phyloP scores from a whole-genome alignment of 2,113 vertebrate species.

The Donacobius atricapilla region DNA sequence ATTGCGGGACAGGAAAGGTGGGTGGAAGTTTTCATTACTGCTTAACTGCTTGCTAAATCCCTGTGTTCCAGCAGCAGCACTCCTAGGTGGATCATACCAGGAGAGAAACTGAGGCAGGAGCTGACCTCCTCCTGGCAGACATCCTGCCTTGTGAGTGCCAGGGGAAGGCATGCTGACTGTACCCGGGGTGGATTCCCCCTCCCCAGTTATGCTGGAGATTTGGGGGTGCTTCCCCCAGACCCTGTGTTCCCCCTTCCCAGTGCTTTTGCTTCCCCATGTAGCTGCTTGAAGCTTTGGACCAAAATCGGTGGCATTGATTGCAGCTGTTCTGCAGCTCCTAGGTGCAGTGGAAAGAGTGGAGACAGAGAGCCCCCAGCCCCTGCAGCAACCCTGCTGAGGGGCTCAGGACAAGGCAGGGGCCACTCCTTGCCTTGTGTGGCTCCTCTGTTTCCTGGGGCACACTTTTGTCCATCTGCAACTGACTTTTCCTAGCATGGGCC shows the following conservation, averaged over 20 bases:
- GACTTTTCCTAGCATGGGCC: not conserved
- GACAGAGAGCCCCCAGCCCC: not conserved
- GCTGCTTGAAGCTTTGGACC: not conserved
- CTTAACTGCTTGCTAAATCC: not conserved
- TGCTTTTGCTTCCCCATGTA: not conserved
- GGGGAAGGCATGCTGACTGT: not conserved
- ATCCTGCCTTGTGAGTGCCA: not conserved
- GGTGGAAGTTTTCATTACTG: not conserved
- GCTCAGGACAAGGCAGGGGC: not conserved
- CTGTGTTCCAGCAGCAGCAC: not conserved
- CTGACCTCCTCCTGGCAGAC: not conserved
- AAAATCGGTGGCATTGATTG: not conserved
- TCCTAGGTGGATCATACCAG: not conserved
- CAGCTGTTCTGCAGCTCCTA: not conserved
- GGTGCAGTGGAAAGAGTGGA: fast-evolving
- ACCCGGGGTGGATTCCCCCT: not conserved
- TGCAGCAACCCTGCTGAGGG: not conserved
- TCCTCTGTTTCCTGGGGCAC: not conserved
- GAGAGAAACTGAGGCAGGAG: slow-evolving; percentile 7
- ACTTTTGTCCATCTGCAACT: not conserved
- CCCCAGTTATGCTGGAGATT: not conserved
- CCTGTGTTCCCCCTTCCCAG: not conserved
- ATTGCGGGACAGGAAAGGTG: not conserved
- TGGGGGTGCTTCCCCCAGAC: not conserved
- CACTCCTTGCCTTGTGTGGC: not conserved